Conservation (phyloP, 2,888 invertebrate genomes). For the Brachypalpus laphriformis region DNA sequence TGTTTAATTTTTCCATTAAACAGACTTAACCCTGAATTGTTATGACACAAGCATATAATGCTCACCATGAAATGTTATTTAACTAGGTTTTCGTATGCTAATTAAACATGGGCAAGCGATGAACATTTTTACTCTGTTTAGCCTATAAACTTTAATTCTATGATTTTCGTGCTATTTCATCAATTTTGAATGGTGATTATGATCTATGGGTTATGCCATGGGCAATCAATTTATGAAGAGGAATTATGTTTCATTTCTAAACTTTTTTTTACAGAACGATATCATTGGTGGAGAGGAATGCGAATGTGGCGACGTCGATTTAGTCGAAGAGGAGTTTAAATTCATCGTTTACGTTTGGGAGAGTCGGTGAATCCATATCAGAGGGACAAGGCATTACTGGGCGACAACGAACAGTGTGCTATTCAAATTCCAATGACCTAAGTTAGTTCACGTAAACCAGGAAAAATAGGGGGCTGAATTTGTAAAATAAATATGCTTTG, state of each 20-base stretch:
- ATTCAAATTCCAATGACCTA: too few species aligned
- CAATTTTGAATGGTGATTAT: not conserved
- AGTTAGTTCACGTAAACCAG: too few species aligned
- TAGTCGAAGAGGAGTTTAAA: too few species aligned
- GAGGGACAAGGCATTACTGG: too few species aligned
- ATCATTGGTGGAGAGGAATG: too few species aligned
- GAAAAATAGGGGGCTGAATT: too few species aligned
- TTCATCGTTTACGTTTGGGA: too few species aligned
- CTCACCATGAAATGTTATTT: conserved; percentile 1
- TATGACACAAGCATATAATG: not conserved
- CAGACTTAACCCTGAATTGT: not conserved
- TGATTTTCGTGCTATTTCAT: not conserved
- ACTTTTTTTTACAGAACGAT: not conserved
- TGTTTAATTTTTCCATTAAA: conserved; percentile 3
- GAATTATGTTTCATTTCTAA: not conserved
- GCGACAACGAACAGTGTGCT: too few species aligned
- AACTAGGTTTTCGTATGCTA: not conserved
- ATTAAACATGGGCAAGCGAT: not conserved
- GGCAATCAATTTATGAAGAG: not conserved
- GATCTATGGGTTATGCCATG: not conserved
- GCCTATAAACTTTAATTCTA: not conserved
- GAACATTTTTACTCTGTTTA: not conserved
- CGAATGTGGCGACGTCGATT: not conserved
- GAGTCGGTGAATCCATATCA: too few species aligned
- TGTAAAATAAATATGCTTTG: too few species aligned